phyloP scores from a whole-genome alignment of 2,113 vertebrate genomes.

The Thalassarche chlororhynchos region DNA sequence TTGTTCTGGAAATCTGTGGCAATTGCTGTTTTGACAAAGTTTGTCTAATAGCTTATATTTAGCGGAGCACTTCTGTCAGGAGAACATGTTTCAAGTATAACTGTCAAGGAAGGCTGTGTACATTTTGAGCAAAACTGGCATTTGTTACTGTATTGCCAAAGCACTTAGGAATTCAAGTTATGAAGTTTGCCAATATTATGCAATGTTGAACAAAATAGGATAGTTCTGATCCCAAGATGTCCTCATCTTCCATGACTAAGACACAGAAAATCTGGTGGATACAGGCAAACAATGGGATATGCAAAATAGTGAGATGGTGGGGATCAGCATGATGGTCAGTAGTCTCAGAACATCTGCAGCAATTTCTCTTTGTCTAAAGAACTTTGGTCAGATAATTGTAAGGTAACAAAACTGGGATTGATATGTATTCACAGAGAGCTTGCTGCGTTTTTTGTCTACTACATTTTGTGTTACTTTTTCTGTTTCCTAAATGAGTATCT shows the following conservation, averaged over 20 bases:
- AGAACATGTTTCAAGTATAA: fast-evolving
- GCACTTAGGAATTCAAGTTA: background rate
- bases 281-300: too few relatives aligned
- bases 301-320: background rate
- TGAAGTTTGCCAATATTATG: fast-evolving
- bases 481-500: background rate
- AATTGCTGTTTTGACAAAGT: background rate
- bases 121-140: background rate
- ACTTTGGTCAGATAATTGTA: background rate
- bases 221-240: background rate
- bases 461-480: background rate
- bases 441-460: fast-evolving
- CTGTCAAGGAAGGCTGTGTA: background rate
- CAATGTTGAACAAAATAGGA: background rate
- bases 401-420: background rate
- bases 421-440: background rate
- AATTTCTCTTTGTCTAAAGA: background rate
- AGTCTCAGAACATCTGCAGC: background rate
- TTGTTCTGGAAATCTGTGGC: background rate
- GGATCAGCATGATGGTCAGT: background rate
- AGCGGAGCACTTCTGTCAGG: background rate
- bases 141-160: background rate
- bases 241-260: background rate
- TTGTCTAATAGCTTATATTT: background rate
- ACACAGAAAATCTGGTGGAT: background rate